Conservation (phyloP, 2,113 vertebrate genomes). For the Guaruba guarouba region DNA sequence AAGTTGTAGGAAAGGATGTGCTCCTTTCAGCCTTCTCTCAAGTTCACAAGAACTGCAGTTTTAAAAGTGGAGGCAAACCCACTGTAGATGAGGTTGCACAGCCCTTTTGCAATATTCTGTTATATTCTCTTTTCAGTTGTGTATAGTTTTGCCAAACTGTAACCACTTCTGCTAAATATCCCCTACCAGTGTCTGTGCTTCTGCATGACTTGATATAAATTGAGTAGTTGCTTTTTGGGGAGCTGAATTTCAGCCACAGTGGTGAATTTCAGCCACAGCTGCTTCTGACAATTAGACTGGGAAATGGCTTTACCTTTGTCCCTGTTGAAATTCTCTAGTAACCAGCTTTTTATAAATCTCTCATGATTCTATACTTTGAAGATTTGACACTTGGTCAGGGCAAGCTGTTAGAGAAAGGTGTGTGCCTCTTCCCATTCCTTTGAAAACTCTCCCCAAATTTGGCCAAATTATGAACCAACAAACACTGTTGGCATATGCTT, state of each 20-base stretch:
- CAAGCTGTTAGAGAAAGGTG: not conserved
- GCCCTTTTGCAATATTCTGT: not conserved
- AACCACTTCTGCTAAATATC: not conserved
- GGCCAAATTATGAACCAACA: not conserved
- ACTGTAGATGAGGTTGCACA: not conserved
- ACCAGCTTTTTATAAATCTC: not conserved
- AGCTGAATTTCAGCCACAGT: not conserved
- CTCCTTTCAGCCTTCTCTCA: not conserved
- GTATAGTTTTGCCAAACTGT: not conserved
- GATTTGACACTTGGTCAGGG: not conserved
- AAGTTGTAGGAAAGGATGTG: not conserved
- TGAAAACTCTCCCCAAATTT: not conserved
- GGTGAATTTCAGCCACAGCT: not conserved
- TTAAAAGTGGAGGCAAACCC: not conserved
- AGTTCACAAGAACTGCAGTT: not conserved
- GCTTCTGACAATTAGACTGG: not conserved
- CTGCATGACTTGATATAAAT: not conserved
- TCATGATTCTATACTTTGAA: not conserved
- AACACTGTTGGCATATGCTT: not conserved
- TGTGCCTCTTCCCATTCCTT: slow-evolving; percentile 6
- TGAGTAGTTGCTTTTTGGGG: not conserved
- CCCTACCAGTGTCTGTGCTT: not conserved
- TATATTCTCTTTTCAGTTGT: not conserved
- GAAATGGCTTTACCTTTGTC: not conserved
- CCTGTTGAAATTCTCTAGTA: not conserved